Evolutionary conservation across 2,797 vertebrate genomes (phyloP).

Genomic region (Paguma larvata): DNA sequence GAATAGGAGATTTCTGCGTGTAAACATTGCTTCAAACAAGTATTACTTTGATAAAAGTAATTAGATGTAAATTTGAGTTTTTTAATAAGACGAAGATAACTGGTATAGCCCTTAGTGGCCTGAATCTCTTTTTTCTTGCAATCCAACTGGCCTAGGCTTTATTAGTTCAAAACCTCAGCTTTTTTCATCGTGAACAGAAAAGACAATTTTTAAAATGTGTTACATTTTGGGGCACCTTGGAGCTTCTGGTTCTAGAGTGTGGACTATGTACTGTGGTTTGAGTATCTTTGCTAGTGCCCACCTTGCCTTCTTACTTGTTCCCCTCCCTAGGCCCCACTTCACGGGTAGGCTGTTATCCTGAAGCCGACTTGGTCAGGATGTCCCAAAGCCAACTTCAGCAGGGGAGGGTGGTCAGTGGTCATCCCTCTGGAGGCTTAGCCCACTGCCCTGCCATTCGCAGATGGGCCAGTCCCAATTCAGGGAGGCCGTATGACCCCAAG

Average conservation of each 20-base stretch:
- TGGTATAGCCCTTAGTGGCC: not conserved
- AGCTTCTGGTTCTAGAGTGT: not conserved
- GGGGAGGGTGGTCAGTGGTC: not conserved
- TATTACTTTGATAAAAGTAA: conserved; percentile 3
- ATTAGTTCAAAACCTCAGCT: not conserved
- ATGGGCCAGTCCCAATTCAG: not conserved
- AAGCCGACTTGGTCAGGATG: not conserved
- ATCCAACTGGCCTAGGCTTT: not conserved
- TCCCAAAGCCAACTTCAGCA: not conserved
- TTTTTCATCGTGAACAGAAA: not conserved
- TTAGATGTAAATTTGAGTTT: not conserved
- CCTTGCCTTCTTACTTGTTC: not conserved
- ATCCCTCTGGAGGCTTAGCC: not conserved
- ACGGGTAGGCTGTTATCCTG: not conserved
- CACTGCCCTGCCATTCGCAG: not conserved
- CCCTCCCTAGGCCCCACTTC: not conserved
- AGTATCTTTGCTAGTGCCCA: not conserved
- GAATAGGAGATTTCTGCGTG: not conserved
- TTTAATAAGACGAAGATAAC: not conserved
- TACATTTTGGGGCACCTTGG: not conserved
- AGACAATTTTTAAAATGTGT: conserved; percentile 6
- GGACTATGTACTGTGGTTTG: not conserved
- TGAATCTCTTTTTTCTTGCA: not conserved
- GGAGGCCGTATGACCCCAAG: fast-evolving
- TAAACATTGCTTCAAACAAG: not conserved